Evolutionary conservation across 2,113 vertebrate species (phyloP), one percentile per base, ranked within the genome.

Genomic region (Procavia capensis): DNA sequence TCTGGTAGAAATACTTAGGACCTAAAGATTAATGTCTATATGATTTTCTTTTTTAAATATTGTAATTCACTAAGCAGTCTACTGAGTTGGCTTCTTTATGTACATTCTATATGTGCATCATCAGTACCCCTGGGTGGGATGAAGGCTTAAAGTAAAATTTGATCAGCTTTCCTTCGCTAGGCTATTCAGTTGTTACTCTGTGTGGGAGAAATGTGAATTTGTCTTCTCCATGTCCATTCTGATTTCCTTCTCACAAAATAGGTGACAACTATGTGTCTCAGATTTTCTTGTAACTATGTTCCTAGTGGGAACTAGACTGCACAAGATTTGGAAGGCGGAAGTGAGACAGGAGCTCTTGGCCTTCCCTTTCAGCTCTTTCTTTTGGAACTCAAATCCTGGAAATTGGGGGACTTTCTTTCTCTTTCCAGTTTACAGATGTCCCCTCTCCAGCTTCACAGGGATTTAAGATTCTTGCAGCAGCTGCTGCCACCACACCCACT

Each of bases 11-110:
- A 92, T 66, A 74, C 29, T 74, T 59, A 75, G 39, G 50, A 27
- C 20, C 34, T 96, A 87, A 94, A 96, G 27, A 79, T 68, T 94
- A 50, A 91, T 43, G 14, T 61, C 87, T 91, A 45, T 86, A 76
- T 79, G 2, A 50, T 19, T 57, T 59, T 22, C 20, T 22, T 90
- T 88, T 91, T 89, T 47, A 36, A 94, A 85, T 80, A 6, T 19
- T 59, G 31, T 88, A 88, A 75, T 83, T 90, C 43, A 87, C 72
- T 94, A 81, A 80, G 24, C 11, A 41, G 36, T 79, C 66, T 84
- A 84, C n/a, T 29, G 9, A 92, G 16, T 79, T 83, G 20, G 6
- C 8, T 64, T n/a, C n/a, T n/a, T n/a, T n/a, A n/a, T n/a, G n/a
- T n/a, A n/a, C n/a, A n/a, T n/a, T n/a, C n/a, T n/a, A n/a, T n/a